Conservation (phyloP, 2,888 invertebrate genomes). For the Acanthosepion lycidas region DNA sequence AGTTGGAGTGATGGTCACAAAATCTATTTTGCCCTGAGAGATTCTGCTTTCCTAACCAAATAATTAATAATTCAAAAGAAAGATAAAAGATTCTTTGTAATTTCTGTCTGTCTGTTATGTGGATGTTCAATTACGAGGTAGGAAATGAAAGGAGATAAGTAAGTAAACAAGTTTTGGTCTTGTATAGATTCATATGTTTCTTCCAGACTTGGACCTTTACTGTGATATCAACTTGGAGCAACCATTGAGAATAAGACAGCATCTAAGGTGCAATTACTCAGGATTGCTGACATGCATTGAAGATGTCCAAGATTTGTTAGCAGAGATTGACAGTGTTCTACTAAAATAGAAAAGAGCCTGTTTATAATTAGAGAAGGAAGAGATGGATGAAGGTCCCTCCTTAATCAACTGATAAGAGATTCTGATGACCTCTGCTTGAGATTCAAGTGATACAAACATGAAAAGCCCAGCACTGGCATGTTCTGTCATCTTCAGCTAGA, state of each 20-base stretch:
- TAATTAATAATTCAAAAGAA: not conserved
- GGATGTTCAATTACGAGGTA: not conserved
- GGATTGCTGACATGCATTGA: not conserved
- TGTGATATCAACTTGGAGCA: not conserved
- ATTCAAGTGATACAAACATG: not conserved
- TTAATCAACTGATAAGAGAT: not conserved
- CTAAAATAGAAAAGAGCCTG: not conserved
- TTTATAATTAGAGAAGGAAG: not conserved
- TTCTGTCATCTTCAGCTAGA: not conserved
- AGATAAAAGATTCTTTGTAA: not conserved
- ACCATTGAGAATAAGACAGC: not conserved
- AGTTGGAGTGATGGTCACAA: not conserved
- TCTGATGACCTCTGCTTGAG: conserved; percentile 6
- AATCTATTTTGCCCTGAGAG: not conserved
- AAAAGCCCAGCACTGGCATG: not conserved
- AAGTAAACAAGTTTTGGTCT: not conserved
- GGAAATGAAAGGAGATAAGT: not conserved
- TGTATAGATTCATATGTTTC: not conserved
- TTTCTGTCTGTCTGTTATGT: not conserved
- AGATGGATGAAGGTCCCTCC: not conserved
- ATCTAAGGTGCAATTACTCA: not conserved
- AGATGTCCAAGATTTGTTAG: not conserved
- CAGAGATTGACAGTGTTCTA: not conserved
- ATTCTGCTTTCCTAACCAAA: not conserved
- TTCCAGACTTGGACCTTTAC: not conserved